A percentile compares a stretch with the other conserved stretches of the same genome.
These are phyloP conservation scores for Trichechus manatus DNA, from an alignment of 2,113 vertebrate genomes.

Conservation along the genomic window DNA sequence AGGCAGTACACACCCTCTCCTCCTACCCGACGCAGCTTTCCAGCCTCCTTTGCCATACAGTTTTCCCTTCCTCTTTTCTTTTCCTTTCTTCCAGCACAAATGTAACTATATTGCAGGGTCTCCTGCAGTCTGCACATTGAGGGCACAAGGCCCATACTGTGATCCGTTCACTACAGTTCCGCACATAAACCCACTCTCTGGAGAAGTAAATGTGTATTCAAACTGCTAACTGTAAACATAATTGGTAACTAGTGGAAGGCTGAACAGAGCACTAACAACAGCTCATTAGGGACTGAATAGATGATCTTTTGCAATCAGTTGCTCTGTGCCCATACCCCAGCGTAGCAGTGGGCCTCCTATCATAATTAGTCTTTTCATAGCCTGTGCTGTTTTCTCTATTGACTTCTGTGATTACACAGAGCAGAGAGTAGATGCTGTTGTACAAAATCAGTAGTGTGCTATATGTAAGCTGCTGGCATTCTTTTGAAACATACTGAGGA, in stretches of 20 bases:
- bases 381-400: conserved; percentile 70
- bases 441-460: conserved; percentile 70
- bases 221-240: conserved; percentile 63
- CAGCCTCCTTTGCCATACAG: background rate
- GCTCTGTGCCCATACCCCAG: conserved; percentile 55
- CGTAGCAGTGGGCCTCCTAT: conserved; percentile 65
- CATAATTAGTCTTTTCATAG: conserved; percentile 70
- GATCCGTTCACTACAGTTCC: conserved; percentile 34
- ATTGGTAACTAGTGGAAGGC: conserved; percentile 71
- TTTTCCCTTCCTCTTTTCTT: conserved; percentile 44
- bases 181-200: conserved; percentile 49
- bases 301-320: conserved; percentile 70
- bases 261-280: conserved; percentile 52
- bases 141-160: background rate
- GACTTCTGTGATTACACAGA: conserved; percentile 68
- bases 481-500: conserved; percentile 65
- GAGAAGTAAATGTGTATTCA: conserved; percentile 59
- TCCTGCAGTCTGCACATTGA: conserved; percentile 23
- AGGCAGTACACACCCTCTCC: background rate
- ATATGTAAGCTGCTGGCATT: conserved; percentile 44
- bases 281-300: conserved; percentile 72
- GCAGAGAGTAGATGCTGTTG: conserved; percentile 60
- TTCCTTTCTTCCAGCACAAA: conserved; percentile 16
- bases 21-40: conserved; percentile 1
- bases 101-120: background rate